phyloP scores from a whole-genome alignment of 2,888 invertebrate species.

The Thymelicus lineola region DNA sequence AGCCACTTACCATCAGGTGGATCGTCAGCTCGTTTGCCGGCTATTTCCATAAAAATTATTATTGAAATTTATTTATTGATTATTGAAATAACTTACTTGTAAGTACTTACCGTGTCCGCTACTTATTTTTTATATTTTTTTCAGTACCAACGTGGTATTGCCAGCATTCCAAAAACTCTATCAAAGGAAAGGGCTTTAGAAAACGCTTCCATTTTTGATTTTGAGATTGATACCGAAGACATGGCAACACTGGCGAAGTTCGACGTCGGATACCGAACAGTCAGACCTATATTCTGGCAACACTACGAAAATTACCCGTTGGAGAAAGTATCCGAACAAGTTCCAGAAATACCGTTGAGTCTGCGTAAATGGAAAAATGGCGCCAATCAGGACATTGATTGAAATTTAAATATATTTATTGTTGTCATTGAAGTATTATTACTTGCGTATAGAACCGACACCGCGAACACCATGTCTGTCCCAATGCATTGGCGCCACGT shows the following conservation, averaged over 20 bases:
- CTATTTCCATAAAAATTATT: too few relatives aligned
- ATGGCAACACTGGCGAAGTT: conserved; percentile 56
- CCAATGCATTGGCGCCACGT: too few relatives aligned
- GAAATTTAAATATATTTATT: background rate
- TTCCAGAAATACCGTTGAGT: conserved; percentile 48
- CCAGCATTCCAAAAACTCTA: conserved; percentile 65
- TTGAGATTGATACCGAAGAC: conserved; percentile 58
- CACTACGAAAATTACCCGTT: conserved; percentile 61
- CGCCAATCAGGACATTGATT: conserved; percentile 52
- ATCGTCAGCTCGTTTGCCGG: too few relatives aligned
- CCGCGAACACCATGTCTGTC: too few relatives aligned
- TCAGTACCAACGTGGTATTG: conserved; percentile 67
- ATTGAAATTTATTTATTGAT: too few relatives aligned
- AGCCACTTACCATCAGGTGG: too few relatives aligned
- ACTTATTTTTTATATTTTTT: conserved; percentile 43
- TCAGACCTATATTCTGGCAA: conserved; percentile 58
- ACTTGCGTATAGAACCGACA: too few relatives aligned
- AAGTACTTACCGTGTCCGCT: too few relatives aligned
- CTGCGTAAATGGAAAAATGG: conserved; percentile 60
- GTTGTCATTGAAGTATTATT: too few relatives aligned
- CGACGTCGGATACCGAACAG: conserved; percentile 62
- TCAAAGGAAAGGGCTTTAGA: conserved; percentile 61
- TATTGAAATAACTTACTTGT: too few relatives aligned
- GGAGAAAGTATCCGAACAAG: conserved; percentile 50
- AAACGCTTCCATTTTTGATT: conserved; percentile 72